phyloP scores from a whole-genome alignment of 2,888 invertebrate genomes.

The Drosophila recens region DNA sequence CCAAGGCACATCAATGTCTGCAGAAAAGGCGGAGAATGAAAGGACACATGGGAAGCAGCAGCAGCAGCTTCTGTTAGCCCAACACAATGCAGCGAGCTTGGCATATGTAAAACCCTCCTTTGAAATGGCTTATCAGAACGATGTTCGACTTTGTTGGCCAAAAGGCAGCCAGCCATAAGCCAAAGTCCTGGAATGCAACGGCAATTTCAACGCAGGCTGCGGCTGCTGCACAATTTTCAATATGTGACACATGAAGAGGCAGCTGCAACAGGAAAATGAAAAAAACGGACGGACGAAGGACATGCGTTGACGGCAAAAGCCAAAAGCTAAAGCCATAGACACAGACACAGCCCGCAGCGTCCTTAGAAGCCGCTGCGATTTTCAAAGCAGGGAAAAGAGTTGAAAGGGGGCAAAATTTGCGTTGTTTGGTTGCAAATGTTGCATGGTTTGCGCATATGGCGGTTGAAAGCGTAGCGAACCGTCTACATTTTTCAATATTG shows the following conservation, averaged over 20 bases:
- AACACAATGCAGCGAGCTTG: constrained; percentile 40
- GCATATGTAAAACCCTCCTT: constrained; percentile 77
- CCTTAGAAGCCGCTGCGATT: constrained; percentile 36
- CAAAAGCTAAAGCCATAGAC: constrained; percentile 60
- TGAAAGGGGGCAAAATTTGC: neutral
- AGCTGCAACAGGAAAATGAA: constrained; percentile 26
- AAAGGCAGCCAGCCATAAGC: constrained; percentile 68
- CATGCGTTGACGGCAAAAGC: constrained; percentile 67
- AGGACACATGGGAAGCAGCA: neutral
- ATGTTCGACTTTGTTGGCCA: constrained; percentile 57
- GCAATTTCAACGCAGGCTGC: constrained; percentile 33
- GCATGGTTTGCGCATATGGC: constrained; percentile 43
- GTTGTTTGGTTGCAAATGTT: constrained; percentile 25
- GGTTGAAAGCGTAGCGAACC: constrained; percentile 26
- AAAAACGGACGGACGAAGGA: constrained; percentile 42
- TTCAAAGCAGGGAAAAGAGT: neutral
- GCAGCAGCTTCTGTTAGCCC: constrained; percentile 15
- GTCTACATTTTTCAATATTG: constrained; percentile 72
- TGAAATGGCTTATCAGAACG: constrained; percentile 73
- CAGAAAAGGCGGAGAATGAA: neutral
- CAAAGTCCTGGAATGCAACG: constrained; percentile 64
- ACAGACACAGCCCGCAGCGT: constrained; percentile 39
- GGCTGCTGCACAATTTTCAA: constrained; percentile 66
- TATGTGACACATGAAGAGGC: constrained; percentile 74
- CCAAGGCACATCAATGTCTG: constrained; percentile 5